Percentiles rank a stretch among this genome's conserved stretches.
Evolutionary conservation across 2,113 vertebrate genomes (phyloP).

Genomic region (Phylloscopus trochilus): DNA sequence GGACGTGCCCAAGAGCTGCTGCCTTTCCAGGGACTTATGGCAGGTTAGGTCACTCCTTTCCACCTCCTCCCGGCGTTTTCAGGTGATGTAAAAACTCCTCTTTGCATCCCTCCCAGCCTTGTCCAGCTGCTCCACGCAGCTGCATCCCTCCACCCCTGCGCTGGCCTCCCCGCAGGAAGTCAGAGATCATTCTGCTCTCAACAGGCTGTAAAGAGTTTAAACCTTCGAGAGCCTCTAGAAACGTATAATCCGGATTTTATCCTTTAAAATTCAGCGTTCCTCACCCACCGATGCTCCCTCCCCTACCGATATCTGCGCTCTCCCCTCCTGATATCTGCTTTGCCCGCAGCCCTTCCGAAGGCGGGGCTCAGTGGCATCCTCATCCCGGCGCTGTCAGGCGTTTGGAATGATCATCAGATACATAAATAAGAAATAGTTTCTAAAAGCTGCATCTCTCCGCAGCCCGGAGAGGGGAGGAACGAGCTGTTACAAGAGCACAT

Average conservation of each 20-base stretch:
- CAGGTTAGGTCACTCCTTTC: background rate
- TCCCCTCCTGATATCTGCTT: background rate
- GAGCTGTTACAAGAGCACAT: background rate
- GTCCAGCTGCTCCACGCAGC: background rate
- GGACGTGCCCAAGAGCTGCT: background rate
- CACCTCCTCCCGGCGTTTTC: background rate
- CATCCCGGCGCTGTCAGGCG: background rate
- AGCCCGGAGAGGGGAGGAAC: background rate
- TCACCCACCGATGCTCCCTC: background rate
- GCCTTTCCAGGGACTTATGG: background rate
- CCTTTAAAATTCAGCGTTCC: background rate
- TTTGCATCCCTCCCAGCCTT: background rate
- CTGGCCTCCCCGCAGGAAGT: slow-evolving; percentile 2
- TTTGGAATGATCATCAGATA: background rate
- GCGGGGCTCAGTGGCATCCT: background rate
- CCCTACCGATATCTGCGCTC: background rate
- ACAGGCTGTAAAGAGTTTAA: slow-evolving; percentile 41
- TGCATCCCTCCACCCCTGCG: background rate
- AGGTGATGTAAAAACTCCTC: background rate
- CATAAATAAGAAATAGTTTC: slow-evolving; percentile 9
- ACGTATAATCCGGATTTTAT: background rate
- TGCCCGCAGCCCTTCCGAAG: background rate
- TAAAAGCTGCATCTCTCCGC: background rate
- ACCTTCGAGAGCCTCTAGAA: slow-evolving; percentile 33
- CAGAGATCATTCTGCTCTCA: slow-evolving; percentile 34